Conservation (phyloP, 2,113 vertebrate species). For the Corythoichthys haematopterus region DNA sequence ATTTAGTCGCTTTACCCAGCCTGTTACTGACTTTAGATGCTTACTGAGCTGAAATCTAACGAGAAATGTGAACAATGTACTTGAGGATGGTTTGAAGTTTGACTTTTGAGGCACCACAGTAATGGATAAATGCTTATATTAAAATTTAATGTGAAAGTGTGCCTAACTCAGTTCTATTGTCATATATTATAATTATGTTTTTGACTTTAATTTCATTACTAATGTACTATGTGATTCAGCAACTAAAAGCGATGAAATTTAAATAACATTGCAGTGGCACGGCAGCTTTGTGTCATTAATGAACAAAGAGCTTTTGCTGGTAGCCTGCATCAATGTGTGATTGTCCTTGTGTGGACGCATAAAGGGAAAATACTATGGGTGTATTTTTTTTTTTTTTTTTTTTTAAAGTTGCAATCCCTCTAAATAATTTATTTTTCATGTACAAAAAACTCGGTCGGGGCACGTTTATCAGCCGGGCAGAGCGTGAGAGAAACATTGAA, state of each 20-base stretch:
- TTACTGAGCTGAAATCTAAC: too few relatives aligned
- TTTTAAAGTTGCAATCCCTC: constrained; percentile 6
- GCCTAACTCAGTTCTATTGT: constrained; percentile 22
- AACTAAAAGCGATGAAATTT: constrained; percentile 38
- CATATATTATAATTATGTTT: constrained; percentile 32
- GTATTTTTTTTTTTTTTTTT: constrained; percentile 10
- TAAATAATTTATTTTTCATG: constrained; percentile 56
- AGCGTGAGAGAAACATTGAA: constrained; percentile 7
- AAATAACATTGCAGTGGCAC: constrained; percentile 30
- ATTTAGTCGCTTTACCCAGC: too few relatives aligned
- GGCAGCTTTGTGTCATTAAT: constrained; percentile 35
- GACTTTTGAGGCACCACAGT: not conserved
- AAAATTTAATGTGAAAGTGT: not conserved
- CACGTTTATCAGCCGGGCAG: constrained; percentile 40
- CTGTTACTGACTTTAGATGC: too few relatives aligned
- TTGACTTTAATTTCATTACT: constrained; percentile 42
- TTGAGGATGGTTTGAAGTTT: not conserved
- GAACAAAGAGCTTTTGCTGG: constrained; percentile 28
- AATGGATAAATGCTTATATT: not conserved
- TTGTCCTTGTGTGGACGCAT: constrained; percentile 26
- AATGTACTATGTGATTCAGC: constrained; percentile 37
- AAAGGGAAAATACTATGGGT: constrained; percentile 29
- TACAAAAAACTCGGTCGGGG: constrained; percentile 28
- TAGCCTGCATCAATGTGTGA: constrained; percentile 10
- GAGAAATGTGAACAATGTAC: not conserved